These are phyloP conservation scores for Dicyrtoma fusca DNA, from an alignment of 2,888 invertebrate species.

Conservation along the genomic window DNA sequence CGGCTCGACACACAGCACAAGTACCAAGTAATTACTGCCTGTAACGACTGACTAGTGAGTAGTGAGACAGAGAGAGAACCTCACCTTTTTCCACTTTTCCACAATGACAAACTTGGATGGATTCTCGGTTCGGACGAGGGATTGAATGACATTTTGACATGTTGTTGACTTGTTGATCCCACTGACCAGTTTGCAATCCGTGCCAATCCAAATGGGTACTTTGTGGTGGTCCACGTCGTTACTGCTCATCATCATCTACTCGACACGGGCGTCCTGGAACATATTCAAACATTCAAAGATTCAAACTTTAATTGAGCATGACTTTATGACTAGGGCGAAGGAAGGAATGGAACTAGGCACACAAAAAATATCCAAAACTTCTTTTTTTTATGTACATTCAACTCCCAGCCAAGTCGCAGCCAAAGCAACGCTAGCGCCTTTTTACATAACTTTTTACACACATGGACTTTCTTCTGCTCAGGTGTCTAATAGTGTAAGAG, in stretches of 20 bases:
- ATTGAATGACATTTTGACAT: slow-evolving; percentile 51
- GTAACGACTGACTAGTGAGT: slow-evolving; percentile 37
- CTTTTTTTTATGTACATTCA: neutral
- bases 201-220: slow-evolving; percentile 52
- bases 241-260: slow-evolving; percentile 28
- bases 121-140: slow-evolving; percentile 46
- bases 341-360: neutral
- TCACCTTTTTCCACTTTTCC: slow-evolving; percentile 75
- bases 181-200: slow-evolving; percentile 50
- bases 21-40: too few relatives aligned
- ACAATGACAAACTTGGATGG: slow-evolving; percentile 68
- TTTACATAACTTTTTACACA: too few relatives aligned
- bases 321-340: neutral
- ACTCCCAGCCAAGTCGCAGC: neutral
- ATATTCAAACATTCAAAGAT: neutral
- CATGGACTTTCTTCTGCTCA: neutral
- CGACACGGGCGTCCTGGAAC: slow-evolving; percentile 6
- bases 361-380: neutral
- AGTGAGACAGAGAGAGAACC: slow-evolving; percentile 56
- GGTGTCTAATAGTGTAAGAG: neutral
- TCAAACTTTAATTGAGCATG: neutral
- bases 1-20: too few relatives aligned
- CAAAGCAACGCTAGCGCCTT: neutral
- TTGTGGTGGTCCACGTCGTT: slow-evolving; percentile 46
- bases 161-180: slow-evolving; percentile 52